Evolutionary conservation across 2,797 vertebrate genomes (phyloP), one percentile per base, ranked within the genome.

Genomic region (Vireo griseus): DNA sequence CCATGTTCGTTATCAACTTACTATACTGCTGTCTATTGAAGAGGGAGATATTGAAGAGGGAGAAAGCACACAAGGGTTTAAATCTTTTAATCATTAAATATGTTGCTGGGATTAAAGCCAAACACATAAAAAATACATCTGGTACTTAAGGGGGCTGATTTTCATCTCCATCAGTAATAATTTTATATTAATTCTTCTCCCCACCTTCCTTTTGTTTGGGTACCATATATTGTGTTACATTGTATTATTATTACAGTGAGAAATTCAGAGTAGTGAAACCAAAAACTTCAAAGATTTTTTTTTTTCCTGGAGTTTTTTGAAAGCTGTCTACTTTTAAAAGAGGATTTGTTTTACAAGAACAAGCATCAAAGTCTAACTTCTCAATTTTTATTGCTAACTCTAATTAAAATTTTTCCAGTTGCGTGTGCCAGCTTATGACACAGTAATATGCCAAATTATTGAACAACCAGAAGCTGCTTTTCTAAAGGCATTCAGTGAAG

Each of bases 381-480:
- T 88, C 92, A 94, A 81, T 94, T 84, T 86, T 96, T 92, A n/a
- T 79, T 93, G 18, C 72, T 78, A 66, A 77, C 29, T 63, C n/a
- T 88, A 92, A 79, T 94, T 65, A 91, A 55, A 71, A 42, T 85
- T 91, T 91, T 87, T 85, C 31, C 39, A 58, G 33, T 72, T 90
- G 16, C 50, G 20, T 63, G 24, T 75, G 44, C 54, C 72, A 92
- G 50, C 47, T 87, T 94, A 84, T 84, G 66, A 90, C 72, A 68
- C 51, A 88, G n/a, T 61, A 59, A 68, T 95, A 71, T 40, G 44
- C 66, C 69, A 78, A 71, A 79, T 82, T 85, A 90, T 55, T 87
- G 74, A 88, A 75, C 65, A 40, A 57, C 37, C 39, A 75, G 76
- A 94, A 95, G 50, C 75, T 79, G 67, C 37, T 62, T 86, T 90